Conservation (phyloP, 2,113 vertebrate species). For the Todiramphus chloris region DNA sequence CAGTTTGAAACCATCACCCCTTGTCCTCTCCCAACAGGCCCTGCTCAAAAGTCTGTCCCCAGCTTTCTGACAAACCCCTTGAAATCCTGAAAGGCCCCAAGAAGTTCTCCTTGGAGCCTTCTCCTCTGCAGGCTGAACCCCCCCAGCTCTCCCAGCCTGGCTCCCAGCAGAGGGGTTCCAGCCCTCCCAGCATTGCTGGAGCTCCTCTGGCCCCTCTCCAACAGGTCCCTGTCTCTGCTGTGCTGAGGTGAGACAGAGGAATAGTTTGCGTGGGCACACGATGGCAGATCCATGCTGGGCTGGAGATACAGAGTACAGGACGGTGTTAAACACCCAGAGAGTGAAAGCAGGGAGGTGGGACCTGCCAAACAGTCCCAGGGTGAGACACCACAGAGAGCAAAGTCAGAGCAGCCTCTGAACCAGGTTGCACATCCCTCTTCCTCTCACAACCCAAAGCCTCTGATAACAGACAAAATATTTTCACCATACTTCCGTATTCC, state of each 20-base stretch:
- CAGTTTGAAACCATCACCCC: background rate
- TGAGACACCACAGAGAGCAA: background rate
- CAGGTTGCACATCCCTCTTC: background rate
- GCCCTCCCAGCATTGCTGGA: no score
- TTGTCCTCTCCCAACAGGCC: background rate
- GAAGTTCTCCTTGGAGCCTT: no score
- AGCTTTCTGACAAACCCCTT: no score
- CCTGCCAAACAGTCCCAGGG: background rate
- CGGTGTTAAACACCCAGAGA: background rate
- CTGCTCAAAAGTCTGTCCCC: background rate
- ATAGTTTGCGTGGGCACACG: accelerated
- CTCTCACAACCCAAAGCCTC: background rate
- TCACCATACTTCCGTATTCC: background rate
- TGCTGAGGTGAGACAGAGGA: background rate
- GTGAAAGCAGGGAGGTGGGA: background rate
- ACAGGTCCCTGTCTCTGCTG: no score
- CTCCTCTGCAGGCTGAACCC: no score
- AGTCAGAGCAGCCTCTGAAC: background rate
- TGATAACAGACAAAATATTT: constrained; percentile 15
- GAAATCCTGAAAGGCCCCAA: no score
- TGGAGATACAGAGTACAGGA: background rate
- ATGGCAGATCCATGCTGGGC: background rate
- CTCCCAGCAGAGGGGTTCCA: no score
- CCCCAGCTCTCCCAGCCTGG: no score
- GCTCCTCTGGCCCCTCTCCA: no score